Evolutionary conservation across 1,140 invertebrate genomes (phyloP).

Genomic region (Augochlora pura): DNA sequence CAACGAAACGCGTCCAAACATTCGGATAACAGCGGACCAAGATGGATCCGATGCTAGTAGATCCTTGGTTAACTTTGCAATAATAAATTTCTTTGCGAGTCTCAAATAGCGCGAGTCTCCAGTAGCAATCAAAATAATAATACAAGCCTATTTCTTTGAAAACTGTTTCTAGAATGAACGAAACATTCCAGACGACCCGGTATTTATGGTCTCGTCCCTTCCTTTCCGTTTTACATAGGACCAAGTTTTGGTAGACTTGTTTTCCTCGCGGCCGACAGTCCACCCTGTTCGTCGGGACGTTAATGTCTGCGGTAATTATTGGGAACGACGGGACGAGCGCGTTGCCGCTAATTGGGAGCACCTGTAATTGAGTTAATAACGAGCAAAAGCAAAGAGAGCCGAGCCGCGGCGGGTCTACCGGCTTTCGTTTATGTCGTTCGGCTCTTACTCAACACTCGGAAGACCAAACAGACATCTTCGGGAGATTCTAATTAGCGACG

Average conservation of each 20-base stretch:
- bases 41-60: too few species aligned
- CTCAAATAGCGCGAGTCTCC: too few species aligned
- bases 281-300: slow-evolving; percentile 9
- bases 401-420: slow-evolving; percentile 12
- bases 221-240: too few species aligned
- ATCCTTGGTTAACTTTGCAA: too few species aligned
- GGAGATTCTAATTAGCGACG: not conserved
- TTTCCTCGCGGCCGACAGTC: not conserved
- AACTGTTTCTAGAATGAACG: too few species aligned
- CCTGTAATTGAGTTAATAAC: slow-evolving; percentile 63
- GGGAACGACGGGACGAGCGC: slow-evolving; percentile 46
- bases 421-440: slow-evolving; percentile 3
- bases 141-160: too few species aligned
- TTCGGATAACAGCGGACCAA: too few species aligned
- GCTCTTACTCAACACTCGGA: not conserved
- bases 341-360: slow-evolving; percentile 60
- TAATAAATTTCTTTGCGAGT: too few species aligned
- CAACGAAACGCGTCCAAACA: too few species aligned
- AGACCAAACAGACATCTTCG: not conserved
- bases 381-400: slow-evolving; percentile 40
- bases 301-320: slow-evolving; percentile 57
- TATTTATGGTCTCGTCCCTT: too few species aligned
- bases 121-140: too few species aligned
- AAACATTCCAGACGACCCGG: too few species aligned
- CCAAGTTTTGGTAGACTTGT: slow-evolving; percentile 10